phyloP scores from a whole-genome alignment of 2,888 invertebrate genomes.

The Pheosia tremula region DNA sequence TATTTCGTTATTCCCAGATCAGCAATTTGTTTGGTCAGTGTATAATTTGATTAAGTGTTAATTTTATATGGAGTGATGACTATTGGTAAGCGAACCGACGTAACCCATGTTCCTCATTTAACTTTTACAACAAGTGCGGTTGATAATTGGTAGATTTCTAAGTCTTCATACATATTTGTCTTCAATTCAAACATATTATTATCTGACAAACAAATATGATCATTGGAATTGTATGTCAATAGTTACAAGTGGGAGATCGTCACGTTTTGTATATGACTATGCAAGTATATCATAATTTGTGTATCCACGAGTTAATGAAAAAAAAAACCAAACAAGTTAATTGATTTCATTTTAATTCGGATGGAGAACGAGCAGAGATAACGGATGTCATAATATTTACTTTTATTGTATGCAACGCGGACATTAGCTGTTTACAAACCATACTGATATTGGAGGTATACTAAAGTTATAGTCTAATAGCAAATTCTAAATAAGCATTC shows the following conservation, averaged over 20 bases:
- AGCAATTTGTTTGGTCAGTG: too few relatives aligned
- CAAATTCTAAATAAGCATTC: background rate
- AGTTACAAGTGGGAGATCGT: background rate
- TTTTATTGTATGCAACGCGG: slow-evolving; percentile 43
- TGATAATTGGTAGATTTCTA: background rate
- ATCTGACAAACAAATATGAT: background rate
- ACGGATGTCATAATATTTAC: slow-evolving; percentile 49
- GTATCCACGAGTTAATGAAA: too few relatives aligned
- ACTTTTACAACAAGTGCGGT: background rate
- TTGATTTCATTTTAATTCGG: background rate
- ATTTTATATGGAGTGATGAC: background rate
- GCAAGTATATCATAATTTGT: too few relatives aligned
- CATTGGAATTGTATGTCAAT: background rate
- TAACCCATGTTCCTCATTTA: slow-evolving; percentile 3
- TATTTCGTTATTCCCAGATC: too few relatives aligned
- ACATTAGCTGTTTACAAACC: slow-evolving; percentile 43
- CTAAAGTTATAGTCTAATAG: slow-evolving; percentile 16
- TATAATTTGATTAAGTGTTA: background rate
- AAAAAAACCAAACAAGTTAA: too few relatives aligned
- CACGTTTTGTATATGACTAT: too few relatives aligned
- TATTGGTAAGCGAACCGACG: background rate
- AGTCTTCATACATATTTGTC: background rate
- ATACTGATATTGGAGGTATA: slow-evolving; percentile 39
- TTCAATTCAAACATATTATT: background rate
- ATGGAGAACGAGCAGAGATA: slow-evolving; percentile 14